phyloP scores from a whole-genome alignment of 2,113 vertebrate genomes.

The Henicopernis longicauda region DNA sequence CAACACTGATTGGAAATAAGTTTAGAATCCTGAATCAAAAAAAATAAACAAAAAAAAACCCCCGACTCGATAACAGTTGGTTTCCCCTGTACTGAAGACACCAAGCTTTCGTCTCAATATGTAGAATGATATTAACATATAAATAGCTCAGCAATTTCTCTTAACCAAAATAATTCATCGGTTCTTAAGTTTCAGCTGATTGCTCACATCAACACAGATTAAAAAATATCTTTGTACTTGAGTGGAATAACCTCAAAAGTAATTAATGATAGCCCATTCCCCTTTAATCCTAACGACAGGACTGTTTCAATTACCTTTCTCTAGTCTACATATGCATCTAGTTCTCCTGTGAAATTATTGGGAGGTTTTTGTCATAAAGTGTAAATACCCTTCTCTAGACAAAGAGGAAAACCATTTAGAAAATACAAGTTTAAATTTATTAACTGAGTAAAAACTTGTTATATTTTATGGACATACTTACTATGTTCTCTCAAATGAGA shows the following conservation, averaged over 20 bases:
- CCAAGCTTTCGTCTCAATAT: fast-evolving
- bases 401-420: neutral
- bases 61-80: fast-evolving
- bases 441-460: neutral
- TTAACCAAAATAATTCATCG: neutral
- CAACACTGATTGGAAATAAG: neutral
- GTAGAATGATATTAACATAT: neutral
- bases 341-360: neutral
- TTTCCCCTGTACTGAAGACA: neutral
- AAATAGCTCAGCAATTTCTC: neutral
- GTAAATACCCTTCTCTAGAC: neutral
- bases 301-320: neutral
- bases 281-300: neutral
- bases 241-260: neutral
- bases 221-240: neutral
- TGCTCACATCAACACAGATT: neutral
- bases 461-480: neutral
- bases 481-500: neutral
- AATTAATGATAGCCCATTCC: neutral
- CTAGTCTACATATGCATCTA: neutral
- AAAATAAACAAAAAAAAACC: neutral
- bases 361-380: neutral
- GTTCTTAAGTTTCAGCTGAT: neutral
- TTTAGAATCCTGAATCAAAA: neutral
- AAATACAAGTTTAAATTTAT: neutral